These are phyloP conservation scores for Arrhopalites spinosus DNA, from an alignment of 2,888 invertebrate genomes.

Conservation along the genomic window DNA sequence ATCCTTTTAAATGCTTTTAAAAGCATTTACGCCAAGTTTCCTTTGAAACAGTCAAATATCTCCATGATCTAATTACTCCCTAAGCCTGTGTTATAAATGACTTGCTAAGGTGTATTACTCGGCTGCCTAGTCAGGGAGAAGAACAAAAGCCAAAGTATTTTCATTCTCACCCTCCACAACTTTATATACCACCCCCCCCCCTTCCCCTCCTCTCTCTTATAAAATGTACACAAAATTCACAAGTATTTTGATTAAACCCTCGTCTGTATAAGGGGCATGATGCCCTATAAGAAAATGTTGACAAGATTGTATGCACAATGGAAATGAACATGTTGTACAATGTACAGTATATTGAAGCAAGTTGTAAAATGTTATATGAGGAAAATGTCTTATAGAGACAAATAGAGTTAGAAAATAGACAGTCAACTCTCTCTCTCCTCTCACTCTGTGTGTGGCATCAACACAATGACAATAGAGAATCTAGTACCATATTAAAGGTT, in stretches of 20 bases:
- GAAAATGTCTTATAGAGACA: too few relatives aligned
- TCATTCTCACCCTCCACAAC: slow-evolving; percentile 40
- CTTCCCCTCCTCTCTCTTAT: slow-evolving; percentile 38
- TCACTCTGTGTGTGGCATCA: too few relatives aligned
- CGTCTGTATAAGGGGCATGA: slow-evolving; percentile 3
- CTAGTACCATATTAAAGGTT: neutral
- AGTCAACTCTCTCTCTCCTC: too few relatives aligned
- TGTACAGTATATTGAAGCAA: too few relatives aligned
- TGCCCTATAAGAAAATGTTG: neutral
- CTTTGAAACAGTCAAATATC: slow-evolving; percentile 55
- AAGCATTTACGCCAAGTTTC: slow-evolving; percentile 51
- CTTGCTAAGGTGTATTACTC: slow-evolving; percentile 8
- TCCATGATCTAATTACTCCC: slow-evolving; percentile 54
- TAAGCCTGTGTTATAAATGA: slow-evolving; percentile 49
- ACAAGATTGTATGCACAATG: too few relatives aligned
- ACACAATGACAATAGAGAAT: neutral
- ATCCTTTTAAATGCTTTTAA: slow-evolving; percentile 55
- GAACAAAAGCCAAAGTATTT: slow-evolving; percentile 30
- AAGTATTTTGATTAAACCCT: too few relatives aligned
- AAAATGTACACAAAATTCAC: too few relatives aligned
- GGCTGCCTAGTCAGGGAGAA: slow-evolving; percentile 14
- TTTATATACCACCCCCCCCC: too few relatives aligned
- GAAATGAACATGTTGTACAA: too few relatives aligned
- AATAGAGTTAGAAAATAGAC: too few relatives aligned
- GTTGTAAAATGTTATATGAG: too few relatives aligned